Evolutionary conservation across 2,113 vertebrate species (phyloP).

Genomic region (Prunella himalayana): DNA sequence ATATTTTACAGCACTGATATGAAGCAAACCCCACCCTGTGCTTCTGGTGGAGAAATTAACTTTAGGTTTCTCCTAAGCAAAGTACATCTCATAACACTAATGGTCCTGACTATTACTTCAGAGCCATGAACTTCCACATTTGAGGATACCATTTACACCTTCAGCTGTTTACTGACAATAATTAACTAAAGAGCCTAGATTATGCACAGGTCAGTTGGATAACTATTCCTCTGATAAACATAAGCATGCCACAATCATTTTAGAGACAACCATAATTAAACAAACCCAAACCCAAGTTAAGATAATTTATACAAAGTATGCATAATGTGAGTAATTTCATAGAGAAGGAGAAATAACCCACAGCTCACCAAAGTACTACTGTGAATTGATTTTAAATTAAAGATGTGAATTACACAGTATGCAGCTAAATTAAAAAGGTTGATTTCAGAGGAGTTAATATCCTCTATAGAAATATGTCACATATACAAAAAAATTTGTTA

Average conservation of each 20-base stretch:
- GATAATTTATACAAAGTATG: neutral
- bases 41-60: neutral
- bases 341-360: neutral
- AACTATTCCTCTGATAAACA: neutral
- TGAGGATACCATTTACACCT: neutral
- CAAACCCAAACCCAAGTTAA: neutral
- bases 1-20: neutral
- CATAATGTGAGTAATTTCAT: neutral
- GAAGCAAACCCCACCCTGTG: neutral
- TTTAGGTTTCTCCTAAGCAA: neutral
- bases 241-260: neutral
- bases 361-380: neutral
- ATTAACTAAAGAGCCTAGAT: neutral
- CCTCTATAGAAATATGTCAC: neutral
- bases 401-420: neutral
- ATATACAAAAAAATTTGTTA: neutral
- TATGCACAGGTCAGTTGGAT: neutral
- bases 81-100: neutral
- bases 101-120: neutral
- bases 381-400: neutral
- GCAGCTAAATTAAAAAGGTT: neutral
- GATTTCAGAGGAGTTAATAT: neutral
- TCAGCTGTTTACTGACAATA: neutral
- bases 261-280: neutral
- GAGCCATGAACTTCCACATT: neutral